Conservation (phyloP, 2,888 invertebrate species). For the Chydorus sphaericus region DNA sequence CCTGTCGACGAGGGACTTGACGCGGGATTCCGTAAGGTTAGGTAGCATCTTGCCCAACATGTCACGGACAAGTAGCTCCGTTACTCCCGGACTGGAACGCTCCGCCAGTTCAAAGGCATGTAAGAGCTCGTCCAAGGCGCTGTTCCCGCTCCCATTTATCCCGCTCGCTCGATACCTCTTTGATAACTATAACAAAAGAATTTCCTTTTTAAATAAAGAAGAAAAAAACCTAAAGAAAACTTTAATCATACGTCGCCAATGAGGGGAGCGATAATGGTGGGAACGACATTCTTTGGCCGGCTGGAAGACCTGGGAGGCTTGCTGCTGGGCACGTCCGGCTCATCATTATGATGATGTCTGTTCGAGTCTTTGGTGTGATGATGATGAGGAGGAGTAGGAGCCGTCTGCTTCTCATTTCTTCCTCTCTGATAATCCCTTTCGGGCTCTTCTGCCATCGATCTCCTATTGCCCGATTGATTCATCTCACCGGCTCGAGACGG, state of each 20-base stretch:
- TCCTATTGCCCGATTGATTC: background rate
- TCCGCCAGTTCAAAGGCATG: slow-evolving; percentile 77
- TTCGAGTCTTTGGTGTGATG: background rate
- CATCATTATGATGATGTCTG: background rate
- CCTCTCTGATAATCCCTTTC: background rate
- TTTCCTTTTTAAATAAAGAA: too few relatives aligned
- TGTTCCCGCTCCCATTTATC: slow-evolving; percentile 35
- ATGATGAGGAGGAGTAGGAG: background rate
- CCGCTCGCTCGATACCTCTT: slow-evolving; percentile 60
- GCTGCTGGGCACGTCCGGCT: background rate
- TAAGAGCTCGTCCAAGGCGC: slow-evolving; percentile 65
- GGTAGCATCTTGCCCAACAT: slow-evolving; percentile 53
- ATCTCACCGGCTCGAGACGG: background rate
- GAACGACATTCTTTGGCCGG: slow-evolving; percentile 1
- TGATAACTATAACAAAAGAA: slow-evolving; percentile 43
- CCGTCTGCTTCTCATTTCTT: background rate
- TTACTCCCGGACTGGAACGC: slow-evolving; percentile 71
- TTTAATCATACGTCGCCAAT: slow-evolving; percentile 23
- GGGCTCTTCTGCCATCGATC: background rate
- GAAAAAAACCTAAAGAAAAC: slow-evolving; percentile 4
- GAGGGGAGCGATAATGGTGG: slow-evolving; percentile 20
- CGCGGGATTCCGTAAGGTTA: slow-evolving; percentile 28
- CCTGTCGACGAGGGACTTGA: slow-evolving; percentile 25
- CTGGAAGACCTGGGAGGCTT: background rate
- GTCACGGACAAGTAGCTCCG: slow-evolving; percentile 64